Evolutionary conservation across 2,113 vertebrate genomes (phyloP).

Genomic region (Otolemur garnettii): DNA sequence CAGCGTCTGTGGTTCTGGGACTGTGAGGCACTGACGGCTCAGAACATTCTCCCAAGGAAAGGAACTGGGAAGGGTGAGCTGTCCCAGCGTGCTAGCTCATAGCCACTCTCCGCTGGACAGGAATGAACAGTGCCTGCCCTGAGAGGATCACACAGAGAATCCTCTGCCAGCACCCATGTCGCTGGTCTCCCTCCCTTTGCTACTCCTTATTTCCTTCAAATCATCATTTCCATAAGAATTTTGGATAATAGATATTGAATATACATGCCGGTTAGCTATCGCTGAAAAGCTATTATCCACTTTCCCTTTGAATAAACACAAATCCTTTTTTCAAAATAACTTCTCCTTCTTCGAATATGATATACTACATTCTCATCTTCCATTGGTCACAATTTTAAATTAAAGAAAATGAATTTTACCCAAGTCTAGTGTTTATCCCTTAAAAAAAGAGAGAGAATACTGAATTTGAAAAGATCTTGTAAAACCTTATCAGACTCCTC

Average conservation of each 20-base stretch:
- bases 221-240: neutral
- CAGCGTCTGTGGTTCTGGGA: neutral
- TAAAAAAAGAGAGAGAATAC: neutral
- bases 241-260: neutral
- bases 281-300: neutral
- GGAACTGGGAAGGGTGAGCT: neutral
- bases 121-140: neutral
- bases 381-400: neutral
- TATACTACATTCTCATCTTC: neutral
- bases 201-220: neutral
- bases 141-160: neutral
- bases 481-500: neutral
- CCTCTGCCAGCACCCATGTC: neutral
- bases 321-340: neutral
- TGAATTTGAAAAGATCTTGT: neutral
- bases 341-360: neutral
- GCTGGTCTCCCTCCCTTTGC: too few species aligned
- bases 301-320: neutral
- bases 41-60: neutral
- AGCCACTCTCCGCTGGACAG: accelerated
- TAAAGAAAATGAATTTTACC: neutral
- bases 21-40: neutral
- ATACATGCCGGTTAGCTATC: neutral
- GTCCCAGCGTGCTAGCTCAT: too few species aligned
- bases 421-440: too few species aligned